Evolutionary conservation across 1,140 invertebrate genomes (phyloP).

Genomic region (Lasaia peninsularis): DNA sequence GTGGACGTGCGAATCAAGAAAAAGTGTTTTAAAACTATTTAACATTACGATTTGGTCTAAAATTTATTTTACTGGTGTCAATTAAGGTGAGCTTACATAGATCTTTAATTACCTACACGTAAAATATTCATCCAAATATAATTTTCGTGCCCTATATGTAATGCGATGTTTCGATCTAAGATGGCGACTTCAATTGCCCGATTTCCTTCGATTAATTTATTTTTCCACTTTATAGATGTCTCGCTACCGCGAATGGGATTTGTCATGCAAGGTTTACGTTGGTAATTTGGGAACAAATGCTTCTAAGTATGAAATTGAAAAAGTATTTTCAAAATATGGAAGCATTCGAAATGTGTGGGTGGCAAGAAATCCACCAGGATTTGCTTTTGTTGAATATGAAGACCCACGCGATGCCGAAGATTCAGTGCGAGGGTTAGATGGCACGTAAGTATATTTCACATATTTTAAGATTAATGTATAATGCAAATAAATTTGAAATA

Average conservation of each 20-base stretch:
- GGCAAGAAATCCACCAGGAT: conserved; percentile 94
- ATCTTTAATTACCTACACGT: neutral
- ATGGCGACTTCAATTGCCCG: conserved; percentile 35
- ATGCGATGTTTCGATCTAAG: conserved; percentile 5
- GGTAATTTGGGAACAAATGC: conserved; percentile 95
- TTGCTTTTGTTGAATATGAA: conserved; percentile 99
- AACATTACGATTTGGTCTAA: no score
- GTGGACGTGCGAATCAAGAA: no score
- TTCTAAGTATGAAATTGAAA: conserved; percentile 94
- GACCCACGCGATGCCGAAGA: conserved; percentile 98
- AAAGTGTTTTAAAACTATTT: no score
- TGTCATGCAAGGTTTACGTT: conserved; percentile 99
- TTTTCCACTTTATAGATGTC: conserved; percentile 56
- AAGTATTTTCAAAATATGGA: conserved; percentile 96
- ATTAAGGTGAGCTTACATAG: no score
- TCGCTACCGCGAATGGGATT: conserved; percentile 92
- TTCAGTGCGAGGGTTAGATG: conserved; percentile 95
- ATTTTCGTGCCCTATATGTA: neutral
- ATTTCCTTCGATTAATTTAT: conserved; percentile 19
- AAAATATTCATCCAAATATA: no score
- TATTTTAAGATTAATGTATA: neutral
- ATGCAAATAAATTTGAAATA: no score
- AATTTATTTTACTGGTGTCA: no score
- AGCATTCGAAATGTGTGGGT: conserved; percentile 98
- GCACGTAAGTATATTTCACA: conserved; percentile 84